Percentiles rank a stretch among this genome's conserved stretches.
Evolutionary conservation across 1,140 invertebrate genomes (phyloP).

Genomic region (Babylonia areolata): DNA sequence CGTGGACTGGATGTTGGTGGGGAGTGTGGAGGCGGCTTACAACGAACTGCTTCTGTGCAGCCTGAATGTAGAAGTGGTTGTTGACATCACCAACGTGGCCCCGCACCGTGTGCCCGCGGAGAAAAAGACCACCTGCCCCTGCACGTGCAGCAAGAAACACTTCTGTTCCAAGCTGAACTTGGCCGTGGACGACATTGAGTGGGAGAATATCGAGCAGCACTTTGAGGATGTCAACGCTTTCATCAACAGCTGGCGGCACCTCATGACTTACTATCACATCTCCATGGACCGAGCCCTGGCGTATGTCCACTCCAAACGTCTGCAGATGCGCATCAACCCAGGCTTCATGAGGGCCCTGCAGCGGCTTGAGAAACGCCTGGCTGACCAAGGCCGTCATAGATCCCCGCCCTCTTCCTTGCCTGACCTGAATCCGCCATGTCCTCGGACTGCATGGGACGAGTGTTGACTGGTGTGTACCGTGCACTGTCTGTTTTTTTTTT

Average conservation of each 20-base stretch:
- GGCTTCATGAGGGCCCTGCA: constrained; percentile 58
- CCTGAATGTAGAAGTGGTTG: constrained; percentile 61
- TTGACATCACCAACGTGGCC: constrained; percentile 67
- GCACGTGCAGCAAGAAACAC: constrained; percentile 65
- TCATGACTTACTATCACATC: constrained; percentile 65
- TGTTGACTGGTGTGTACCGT: constrained; percentile 6
- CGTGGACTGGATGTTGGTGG: constrained; percentile 66
- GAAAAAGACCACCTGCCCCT: constrained; percentile 65
- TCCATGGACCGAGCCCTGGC: constrained; percentile 60
- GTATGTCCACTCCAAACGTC: constrained; percentile 60
- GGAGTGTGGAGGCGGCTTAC: constrained; percentile 65
- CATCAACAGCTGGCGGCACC: constrained; percentile 66
- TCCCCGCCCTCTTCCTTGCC: not conserved
- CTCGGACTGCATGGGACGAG: constrained; percentile 13
- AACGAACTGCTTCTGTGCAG: constrained; percentile 69
- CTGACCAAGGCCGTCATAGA: not conserved
- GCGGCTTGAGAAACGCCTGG: constrained; percentile 51
- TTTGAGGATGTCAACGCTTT: constrained; percentile 70
- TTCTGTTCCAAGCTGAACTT: constrained; percentile 68
- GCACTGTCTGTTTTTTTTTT: too few species aligned
- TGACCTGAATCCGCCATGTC: not conserved
- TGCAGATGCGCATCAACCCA: constrained; percentile 60
- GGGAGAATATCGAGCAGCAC: constrained; percentile 66
- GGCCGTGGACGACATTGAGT: constrained; percentile 63
- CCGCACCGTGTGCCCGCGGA: constrained; percentile 55